These are phyloP conservation scores for Luscinia luscinia DNA, from an alignment of 2,797 vertebrate species.

Conservation along the genomic window DNA sequence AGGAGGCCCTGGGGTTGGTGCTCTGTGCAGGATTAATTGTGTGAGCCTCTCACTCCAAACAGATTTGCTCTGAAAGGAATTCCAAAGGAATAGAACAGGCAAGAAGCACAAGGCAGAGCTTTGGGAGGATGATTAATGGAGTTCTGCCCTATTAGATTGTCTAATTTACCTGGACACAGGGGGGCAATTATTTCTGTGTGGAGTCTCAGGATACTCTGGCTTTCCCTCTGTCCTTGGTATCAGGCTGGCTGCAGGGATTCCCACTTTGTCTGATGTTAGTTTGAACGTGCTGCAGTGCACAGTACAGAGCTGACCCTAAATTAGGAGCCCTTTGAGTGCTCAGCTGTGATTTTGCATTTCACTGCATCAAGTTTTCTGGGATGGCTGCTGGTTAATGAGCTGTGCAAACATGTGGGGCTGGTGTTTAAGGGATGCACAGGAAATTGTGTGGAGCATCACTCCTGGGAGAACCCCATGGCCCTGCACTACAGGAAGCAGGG, in stretches of 20 bases:
- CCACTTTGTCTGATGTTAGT: neutral
- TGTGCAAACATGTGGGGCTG: neutral
- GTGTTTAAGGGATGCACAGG: neutral
- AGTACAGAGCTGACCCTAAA: neutral
- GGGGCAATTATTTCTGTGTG: neutral
- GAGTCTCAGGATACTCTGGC: neutral
- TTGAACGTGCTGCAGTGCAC: neutral
- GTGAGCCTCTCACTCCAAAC: neutral
- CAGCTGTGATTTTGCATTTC: neutral
- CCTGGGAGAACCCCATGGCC: rapidly evolving
- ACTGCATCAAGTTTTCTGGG: neutral
- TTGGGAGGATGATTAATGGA: neutral
- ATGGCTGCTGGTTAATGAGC: neutral
- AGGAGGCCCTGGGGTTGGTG: neutral
- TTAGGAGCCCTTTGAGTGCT: neutral
- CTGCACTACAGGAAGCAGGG: neutral
- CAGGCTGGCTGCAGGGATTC: neutral
- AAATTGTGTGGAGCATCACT: neutral
- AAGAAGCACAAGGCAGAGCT: neutral
- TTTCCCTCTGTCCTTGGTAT: neutral
- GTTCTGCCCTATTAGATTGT: neutral
- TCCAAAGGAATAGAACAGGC: neutral
- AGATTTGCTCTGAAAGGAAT: neutral
- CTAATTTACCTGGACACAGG: neutral
- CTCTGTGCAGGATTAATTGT: neutral